Evolutionary conservation across 2,797 vertebrate species (phyloP).

Genomic region (Streptopelia turtur): DNA sequence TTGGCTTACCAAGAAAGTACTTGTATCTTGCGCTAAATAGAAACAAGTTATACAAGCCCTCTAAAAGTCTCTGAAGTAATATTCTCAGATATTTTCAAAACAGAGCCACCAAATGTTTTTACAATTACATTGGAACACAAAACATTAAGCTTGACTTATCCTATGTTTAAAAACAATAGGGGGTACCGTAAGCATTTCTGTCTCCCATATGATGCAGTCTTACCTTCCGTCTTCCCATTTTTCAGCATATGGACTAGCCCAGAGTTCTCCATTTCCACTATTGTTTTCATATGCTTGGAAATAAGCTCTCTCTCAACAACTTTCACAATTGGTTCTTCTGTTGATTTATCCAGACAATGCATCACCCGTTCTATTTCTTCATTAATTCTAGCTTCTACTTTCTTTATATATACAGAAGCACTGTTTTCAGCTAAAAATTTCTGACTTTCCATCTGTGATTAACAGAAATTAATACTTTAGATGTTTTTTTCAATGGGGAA

Average conservation of each 20-base stretch:
- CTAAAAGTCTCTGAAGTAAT: neutral
- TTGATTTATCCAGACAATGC: slow-evolving; percentile 97
- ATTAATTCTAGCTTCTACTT: slow-evolving; percentile 97
- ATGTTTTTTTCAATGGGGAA: neutral
- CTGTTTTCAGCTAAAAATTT: slow-evolving; percentile 98
- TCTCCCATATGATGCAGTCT: neutral
- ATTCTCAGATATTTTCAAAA: neutral
- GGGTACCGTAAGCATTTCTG: neutral
- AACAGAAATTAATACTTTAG: slow-evolving; percentile 51
- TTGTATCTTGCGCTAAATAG: neutral
- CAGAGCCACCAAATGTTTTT: neutral
- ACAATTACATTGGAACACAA: neutral
- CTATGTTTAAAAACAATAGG: neutral
- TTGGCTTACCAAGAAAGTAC: neutral
- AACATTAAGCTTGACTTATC: neutral
- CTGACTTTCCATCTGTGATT: slow-evolving; percentile 94
- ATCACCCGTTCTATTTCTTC: slow-evolving; percentile 98
- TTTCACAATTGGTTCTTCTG: slow-evolving; percentile 96
- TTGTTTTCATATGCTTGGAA: slow-evolving; percentile 99
- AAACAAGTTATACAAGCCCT: neutral
- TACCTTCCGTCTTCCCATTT: slow-evolving; percentile 97
- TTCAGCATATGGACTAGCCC: slow-evolving; percentile 97
- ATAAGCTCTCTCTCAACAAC: slow-evolving; percentile 97
- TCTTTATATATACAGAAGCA: slow-evolving; percentile 98
- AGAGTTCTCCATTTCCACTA: slow-evolving; percentile 98